phyloP scores from a whole-genome alignment of 37 sponge, comb jelly and placozoan species.

The Aplysina aerophoba region DNA sequence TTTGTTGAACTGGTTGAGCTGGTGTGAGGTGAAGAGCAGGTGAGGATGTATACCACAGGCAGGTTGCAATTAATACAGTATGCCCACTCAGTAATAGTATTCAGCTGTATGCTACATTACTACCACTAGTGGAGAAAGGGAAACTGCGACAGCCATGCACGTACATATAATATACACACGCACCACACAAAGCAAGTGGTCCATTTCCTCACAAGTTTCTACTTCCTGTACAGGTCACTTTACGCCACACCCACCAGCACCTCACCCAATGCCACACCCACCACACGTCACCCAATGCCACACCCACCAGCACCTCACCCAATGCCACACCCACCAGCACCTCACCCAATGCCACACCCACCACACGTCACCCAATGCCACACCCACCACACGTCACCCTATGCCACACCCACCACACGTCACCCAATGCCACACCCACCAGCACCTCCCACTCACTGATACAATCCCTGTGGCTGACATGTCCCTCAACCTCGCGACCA shows the following conservation, averaged over 20 bases:
- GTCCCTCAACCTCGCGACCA: conserved; percentile 14
- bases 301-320: no score
- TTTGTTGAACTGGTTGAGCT: conserved; percentile 60
- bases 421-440: neutral
- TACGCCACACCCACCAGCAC: neutral
- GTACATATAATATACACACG: no score
- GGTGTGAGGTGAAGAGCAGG: neutral
- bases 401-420: conserved; percentile 28
- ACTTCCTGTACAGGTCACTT: no score
- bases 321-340: neutral
- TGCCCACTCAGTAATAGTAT: no score
- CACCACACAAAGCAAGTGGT: no score
- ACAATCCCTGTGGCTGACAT: neutral
- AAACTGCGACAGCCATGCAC: no score
- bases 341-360: neutral
- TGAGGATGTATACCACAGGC: neutral
- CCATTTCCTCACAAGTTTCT: no score
- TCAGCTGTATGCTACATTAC: no score
- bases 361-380: neutral
- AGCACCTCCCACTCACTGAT: neutral
- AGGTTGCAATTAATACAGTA: no score
- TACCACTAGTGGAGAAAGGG: no score
- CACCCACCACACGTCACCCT: conserved; percentile 10
- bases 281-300: neutral
- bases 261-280: neutral